Evolutionary conservation across 2,888 invertebrate genomes (phyloP).

Genomic region (Watsonalla cultraria): DNA sequence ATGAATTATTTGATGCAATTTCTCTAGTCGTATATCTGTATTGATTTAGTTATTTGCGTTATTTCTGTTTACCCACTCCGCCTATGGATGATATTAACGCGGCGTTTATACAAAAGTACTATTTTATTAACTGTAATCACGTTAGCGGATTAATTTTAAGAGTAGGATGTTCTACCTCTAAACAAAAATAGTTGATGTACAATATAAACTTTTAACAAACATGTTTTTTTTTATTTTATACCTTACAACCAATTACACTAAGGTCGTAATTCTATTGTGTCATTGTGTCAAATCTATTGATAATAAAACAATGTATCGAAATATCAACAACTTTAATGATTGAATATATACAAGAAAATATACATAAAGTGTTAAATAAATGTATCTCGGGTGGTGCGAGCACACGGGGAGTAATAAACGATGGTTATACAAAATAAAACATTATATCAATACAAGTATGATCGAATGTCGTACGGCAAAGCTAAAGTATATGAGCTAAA

Average conservation of each 20-base stretch:
- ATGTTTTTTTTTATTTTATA: constrained; percentile 33
- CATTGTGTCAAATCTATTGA: too few species aligned
- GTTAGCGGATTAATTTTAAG: constrained; percentile 71
- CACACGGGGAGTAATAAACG: constrained; percentile 15
- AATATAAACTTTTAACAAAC: constrained; percentile 76
- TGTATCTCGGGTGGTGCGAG: constrained; percentile 30
- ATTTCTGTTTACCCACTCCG: constrained; percentile 61
- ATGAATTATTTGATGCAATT: constrained; percentile 1
- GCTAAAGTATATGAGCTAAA: neutral
- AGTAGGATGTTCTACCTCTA: constrained; percentile 78
- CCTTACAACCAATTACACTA: neutral
- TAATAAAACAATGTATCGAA: constrained; percentile 41
- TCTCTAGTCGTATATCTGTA: constrained; percentile 8
- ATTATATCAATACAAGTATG: constrained; percentile 4
- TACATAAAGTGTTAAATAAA: constrained; percentile 60
- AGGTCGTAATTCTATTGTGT: too few species aligned
- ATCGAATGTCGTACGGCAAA: constrained; percentile 2
- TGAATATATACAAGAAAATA: constrained; percentile 76
- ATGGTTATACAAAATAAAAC: constrained; percentile 14
- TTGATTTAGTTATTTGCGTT: constrained; percentile 28
- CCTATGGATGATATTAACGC: constrained; percentile 67
- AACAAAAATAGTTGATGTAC: constrained; percentile 77
- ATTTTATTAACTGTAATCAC: constrained; percentile 62
- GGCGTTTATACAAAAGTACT: constrained; percentile 51
- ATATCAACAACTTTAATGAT: constrained; percentile 78